These are phyloP conservation scores for Cynoglossus semilaevis DNA, from an alignment of 2,113 vertebrate species.

Conservation along the genomic window DNA sequence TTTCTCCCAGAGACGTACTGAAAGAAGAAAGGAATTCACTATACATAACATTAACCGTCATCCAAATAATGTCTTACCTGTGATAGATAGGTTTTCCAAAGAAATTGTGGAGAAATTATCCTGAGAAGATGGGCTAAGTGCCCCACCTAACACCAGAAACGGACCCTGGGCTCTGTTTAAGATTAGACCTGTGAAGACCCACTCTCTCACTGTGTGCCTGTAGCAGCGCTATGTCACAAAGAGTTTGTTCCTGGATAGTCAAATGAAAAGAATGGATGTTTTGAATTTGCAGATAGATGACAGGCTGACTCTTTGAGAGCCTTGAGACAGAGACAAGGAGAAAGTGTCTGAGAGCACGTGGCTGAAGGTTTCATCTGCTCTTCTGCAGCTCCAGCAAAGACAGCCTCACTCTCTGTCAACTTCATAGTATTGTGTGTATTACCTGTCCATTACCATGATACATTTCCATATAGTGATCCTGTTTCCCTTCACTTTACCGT, in stretches of 20 bases:
- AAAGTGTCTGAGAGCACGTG: conserved; percentile 15
- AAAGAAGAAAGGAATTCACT: no score
- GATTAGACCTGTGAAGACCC: conserved; percentile 82
- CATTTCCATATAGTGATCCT: conserved; percentile 20
- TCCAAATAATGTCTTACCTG: no score
- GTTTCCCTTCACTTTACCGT: conserved; percentile 14
- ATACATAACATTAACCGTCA: no score
- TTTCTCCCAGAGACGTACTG: no score
- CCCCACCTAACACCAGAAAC: conserved; percentile 44
- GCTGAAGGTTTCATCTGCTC: conserved; percentile 11
- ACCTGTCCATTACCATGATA: no score
- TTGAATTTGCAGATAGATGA: conserved; percentile 76
- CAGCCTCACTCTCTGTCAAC: conserved; percentile 14
- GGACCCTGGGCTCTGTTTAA: conserved; percentile 75
- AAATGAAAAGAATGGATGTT: conserved; percentile 77
- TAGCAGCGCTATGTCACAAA: conserved; percentile 58
- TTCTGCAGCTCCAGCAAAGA: conserved; percentile 9
- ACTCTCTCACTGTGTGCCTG: conserved; percentile 76
- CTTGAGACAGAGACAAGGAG: conserved; percentile 18
- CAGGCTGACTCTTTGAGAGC: conserved; percentile 67
- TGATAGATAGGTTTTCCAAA: no score
- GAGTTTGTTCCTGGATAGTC: conserved; percentile 76
- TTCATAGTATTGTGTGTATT: no score
- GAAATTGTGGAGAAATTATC: conserved; percentile 80
- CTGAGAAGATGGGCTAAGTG: conserved; percentile 67